Conservation (phyloP, 2,113 vertebrate genomes). For the Bubo blakistoni region DNA sequence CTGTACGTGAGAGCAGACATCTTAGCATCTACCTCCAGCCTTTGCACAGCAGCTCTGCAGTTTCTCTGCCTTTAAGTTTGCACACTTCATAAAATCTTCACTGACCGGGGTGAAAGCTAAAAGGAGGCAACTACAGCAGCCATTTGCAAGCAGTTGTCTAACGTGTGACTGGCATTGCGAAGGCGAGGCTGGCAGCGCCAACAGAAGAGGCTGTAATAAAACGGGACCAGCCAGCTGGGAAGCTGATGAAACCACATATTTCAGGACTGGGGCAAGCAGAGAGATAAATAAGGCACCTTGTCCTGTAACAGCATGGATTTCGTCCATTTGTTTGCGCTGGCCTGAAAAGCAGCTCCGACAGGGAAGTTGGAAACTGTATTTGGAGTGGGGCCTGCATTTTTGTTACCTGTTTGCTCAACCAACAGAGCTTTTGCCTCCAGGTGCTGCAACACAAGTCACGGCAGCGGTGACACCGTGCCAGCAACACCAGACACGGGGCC, state of each 20-base stretch:
- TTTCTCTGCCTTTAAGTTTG: background rate
- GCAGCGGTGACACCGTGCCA: background rate
- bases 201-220: background rate
- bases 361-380: background rate
- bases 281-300: background rate
- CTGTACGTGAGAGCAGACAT: background rate
- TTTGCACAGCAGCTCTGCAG: background rate
- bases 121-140: rapidly evolving
- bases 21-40: background rate
- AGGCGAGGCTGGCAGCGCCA: background rate
- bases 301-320: background rate
- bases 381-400: background rate
- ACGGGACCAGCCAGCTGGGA: background rate
- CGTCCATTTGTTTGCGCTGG: background rate
- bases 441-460: background rate
- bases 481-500: background rate
- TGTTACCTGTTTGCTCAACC: background rate
- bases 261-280: background rate
- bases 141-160: background rate
- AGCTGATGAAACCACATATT: background rate
- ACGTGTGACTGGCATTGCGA: background rate
- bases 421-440: background rate
- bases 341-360: background rate
- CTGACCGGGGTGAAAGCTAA: background rate
- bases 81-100: background rate